A percentile compares a stretch with the other conserved stretches of the same genome.
phyloP scores from a whole-genome alignment of 1,140 invertebrate genomes.

The Tetraneura akinire region DNA sequence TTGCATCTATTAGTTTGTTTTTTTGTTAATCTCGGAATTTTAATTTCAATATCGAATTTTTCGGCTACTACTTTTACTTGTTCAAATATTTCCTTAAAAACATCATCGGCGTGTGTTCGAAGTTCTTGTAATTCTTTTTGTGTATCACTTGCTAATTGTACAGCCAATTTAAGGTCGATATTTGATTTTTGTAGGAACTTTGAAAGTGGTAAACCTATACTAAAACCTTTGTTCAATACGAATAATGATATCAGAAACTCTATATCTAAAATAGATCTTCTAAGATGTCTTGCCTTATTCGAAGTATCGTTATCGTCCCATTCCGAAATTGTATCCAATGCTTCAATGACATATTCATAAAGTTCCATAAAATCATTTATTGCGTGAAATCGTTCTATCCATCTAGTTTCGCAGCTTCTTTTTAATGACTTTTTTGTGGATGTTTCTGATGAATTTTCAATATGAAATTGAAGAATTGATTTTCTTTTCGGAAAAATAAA shows the following conservation, averaged over 20 bases:
- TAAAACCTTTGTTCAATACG: too few species aligned
- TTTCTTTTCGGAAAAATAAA: not conserved
- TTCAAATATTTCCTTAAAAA: too few species aligned
- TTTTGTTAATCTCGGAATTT: slow-evolving; percentile 5
- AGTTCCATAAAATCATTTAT: too few species aligned
- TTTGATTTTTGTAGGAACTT: not conserved
- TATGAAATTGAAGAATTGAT: not conserved
- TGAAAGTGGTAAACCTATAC: not conserved
- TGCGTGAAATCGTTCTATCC: too few species aligned
- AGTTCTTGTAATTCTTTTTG: too few species aligned
- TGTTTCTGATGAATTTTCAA: not conserved
- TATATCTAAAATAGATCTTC: not conserved
- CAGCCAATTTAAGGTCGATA: not conserved
- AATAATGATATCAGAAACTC: too few species aligned
- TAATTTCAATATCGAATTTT: too few species aligned
- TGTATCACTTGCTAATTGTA: not conserved
- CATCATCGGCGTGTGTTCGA: too few species aligned
- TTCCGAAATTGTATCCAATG: not conserved
- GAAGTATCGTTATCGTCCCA: not conserved
- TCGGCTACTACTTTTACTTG: too few species aligned
- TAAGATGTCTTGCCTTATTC: not conserved
- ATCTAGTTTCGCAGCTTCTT: too few species aligned
- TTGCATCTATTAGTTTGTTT: slow-evolving; percentile 5
- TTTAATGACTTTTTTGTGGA: too few species aligned
- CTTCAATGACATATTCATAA: not conserved